These are phyloP conservation scores for Paramuricea clavata DNA, from an alignment of 92 coral and sea anemone genomes.

Conservation along the genomic window DNA sequence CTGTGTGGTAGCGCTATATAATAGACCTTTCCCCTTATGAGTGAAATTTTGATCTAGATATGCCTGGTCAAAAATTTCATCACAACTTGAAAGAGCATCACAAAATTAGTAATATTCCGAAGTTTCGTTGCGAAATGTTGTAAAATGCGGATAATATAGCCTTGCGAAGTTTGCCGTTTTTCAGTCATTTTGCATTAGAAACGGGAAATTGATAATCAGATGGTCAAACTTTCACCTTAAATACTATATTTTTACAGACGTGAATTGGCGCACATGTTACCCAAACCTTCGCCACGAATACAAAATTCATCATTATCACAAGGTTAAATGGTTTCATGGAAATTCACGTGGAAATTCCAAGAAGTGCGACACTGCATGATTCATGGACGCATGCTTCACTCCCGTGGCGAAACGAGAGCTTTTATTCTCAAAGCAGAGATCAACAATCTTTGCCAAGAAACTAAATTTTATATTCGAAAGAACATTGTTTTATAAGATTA, in stretches of 20 bases:
- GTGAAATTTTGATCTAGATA: neutral
- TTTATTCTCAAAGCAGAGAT: neutral
- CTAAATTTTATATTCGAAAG: neutral
- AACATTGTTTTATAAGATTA: neutral
- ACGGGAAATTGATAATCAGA: no score
- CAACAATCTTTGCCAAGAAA: neutral
- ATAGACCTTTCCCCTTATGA: no score
- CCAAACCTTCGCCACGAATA: neutral
- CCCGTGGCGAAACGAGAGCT: neutral
- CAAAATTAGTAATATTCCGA: no score
- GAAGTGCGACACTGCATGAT: neutral
- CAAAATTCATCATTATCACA: neutral
- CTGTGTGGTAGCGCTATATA: no score
- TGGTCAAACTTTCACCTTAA: no score
- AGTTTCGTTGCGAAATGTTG: no score
- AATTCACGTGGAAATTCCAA: neutral
- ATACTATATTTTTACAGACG: neutral
- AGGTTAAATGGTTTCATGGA: conserved; percentile 19
- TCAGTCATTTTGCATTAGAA: no score
- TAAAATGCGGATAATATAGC: no score
- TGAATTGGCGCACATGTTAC: conserved; percentile 19
- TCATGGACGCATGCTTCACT: neutral
- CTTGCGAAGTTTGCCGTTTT: no score
- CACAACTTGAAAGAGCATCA: no score
- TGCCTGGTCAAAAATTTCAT: neutral